A percentile compares a stretch with the other conserved stretches of the same genome.
These are phyloP conservation scores for Takifugu bimaculatus DNA, from an alignment of 2,113 vertebrate genomes.

Conservation along the genomic window DNA sequence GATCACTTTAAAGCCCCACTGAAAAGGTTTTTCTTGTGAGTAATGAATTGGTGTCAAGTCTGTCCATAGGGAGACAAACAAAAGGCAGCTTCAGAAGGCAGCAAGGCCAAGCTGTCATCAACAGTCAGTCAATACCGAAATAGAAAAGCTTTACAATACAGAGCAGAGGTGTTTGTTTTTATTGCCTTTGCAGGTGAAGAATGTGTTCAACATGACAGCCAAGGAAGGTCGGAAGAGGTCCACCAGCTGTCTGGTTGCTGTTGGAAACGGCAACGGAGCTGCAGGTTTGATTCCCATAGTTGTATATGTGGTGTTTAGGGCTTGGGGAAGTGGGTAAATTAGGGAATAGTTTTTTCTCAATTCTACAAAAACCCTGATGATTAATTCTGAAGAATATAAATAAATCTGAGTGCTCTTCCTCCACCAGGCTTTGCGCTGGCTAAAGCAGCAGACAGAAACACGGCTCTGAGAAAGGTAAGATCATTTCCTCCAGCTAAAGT, in stretches of 20 bases:
- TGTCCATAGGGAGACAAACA: no score
- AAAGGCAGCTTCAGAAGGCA: no score
- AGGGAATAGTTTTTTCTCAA: neutral
- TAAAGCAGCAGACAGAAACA: constrained; percentile 83
- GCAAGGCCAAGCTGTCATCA: neutral
- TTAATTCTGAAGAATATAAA: no score
- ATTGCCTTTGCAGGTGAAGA: constrained; percentile 80
- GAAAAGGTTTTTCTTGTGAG: no score
- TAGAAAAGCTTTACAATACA: no score
- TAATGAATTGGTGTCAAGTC: no score
- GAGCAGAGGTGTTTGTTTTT: neutral
- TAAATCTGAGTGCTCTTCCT: neutral
- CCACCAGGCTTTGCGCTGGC: constrained; percentile 88
- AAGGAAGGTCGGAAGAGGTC: constrained; percentile 91
- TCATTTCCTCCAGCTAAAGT: neutral
- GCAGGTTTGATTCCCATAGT: constrained; percentile 76
- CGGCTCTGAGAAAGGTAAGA: constrained; percentile 85
- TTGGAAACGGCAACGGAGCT: constrained; percentile 89
- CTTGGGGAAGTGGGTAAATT: neutral
- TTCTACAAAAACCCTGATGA: no score
- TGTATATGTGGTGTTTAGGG: neutral
- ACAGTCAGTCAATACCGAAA: no score
- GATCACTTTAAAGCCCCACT: no score
- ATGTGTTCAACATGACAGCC: constrained; percentile 92
- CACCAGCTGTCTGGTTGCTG: constrained; percentile 83